Evolutionary conservation across 2,113 vertebrate genomes (phyloP), one percentile per base, ranked within the genome.

Genomic region (Kryptolebias marmoratus): DNA sequence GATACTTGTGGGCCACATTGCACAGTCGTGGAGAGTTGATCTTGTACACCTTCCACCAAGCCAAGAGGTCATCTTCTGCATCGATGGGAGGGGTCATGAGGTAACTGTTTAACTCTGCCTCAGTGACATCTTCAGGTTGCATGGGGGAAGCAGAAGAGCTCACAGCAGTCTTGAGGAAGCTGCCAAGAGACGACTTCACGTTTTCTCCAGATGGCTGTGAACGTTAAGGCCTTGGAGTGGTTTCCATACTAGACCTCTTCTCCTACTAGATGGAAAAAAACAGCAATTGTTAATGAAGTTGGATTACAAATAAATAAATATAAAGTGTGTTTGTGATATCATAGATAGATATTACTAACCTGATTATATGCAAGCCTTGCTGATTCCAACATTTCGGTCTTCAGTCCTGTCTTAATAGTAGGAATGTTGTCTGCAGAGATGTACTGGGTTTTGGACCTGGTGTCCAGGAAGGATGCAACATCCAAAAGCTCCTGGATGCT

Each of bases 41-140:
- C 7, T 44, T 44, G 27, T 63, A 44, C 42, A 47, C 12, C 44
- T 30, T 62, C 42, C 60, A 61, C 9, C 22, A 49, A 27, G 9
- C 13, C 13, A 16, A 47, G 27, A 16, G 62, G 28, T 64, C 28
- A 18, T 50, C 45, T 50, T 32, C 62, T 64, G 30, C 62, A 52
- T 22, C 16, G 11, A 32, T 32, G 45, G 60, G 27, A 63, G 44
- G 13, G 12, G 42, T 63, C 44, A 48, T 30, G 22, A 64, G 15
- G 62, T 49, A 50, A 18, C 27, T 50, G 15, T 64, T 50, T 64
- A 9, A 48, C 62, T 64, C 62, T 31, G 62, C 47, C 9, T 50
- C 47, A 31, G 15, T 8, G 14, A n/a, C 28, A n/a, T 64, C 45
- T 31, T 49, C 45, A 18, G 31, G 62, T 49, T 48, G 42, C 60